phyloP scores from a whole-genome alignment of 2,888 invertebrate genomes.

The Dicycla oo region DNA sequence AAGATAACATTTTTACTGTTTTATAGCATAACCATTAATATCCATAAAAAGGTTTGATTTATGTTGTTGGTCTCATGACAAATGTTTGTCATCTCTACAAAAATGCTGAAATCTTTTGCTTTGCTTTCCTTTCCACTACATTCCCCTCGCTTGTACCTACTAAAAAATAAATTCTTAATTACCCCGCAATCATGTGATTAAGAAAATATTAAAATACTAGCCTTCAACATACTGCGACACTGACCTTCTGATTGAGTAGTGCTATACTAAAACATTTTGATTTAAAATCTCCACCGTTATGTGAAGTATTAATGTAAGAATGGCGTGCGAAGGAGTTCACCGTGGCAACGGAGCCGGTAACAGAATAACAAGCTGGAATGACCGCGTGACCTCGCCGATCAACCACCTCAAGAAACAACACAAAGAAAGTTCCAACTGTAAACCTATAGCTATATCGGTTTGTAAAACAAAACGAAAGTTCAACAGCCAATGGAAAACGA shows the following conservation, averaged over 20 bases:
- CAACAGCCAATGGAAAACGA: conserved; percentile 12
- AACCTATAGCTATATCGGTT: conserved; percentile 30
- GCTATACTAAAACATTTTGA: conserved; percentile 38
- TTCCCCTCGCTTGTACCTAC: neutral
- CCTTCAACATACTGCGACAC: conserved; percentile 43
- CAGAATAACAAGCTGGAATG: conserved; percentile 69
- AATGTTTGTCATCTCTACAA: neutral
- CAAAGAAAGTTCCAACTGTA: conserved; percentile 30
- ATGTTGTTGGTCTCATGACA: neutral
- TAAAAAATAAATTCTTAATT: neutral
- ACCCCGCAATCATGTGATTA: neutral
- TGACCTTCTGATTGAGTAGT: conserved; percentile 50
- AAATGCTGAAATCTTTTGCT: neutral
- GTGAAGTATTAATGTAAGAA: conserved; percentile 59
- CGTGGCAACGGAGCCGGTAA: conserved; percentile 69
- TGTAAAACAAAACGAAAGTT: conserved; percentile 18
- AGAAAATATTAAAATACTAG: conserved; percentile 20
- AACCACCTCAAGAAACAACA: conserved; percentile 67
- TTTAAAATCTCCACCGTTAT: conserved; percentile 60
- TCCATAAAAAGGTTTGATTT: neutral
- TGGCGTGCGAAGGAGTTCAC: conserved; percentile 65
- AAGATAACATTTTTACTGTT: neutral
- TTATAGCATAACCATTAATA: neutral
- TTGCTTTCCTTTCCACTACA: neutral
- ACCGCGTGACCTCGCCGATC: conserved; percentile 74